Percentiles rank a stretch among this genome's conserved stretches.
These are phyloP conservation scores for Prorops nasuta DNA, from an alignment of 1,140 invertebrate species.

Conservation along the genomic window DNA sequence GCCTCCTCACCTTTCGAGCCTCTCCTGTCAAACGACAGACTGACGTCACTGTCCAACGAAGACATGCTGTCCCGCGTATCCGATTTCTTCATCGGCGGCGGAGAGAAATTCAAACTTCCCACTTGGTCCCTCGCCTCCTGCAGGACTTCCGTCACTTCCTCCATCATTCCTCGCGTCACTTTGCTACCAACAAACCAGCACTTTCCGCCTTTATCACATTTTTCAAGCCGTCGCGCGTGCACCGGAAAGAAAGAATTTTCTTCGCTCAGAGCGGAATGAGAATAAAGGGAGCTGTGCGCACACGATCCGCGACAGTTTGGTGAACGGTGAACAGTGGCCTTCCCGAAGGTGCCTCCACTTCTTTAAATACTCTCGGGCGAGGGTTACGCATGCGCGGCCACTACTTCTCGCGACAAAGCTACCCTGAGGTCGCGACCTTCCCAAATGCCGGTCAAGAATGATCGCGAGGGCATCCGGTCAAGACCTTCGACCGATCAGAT, in stretches of 20 bases:
- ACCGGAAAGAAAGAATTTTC: too few species aligned
- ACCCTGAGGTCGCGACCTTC: constrained; percentile 48
- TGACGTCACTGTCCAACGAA: constrained; percentile 65
- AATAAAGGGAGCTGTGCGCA: too few species aligned
- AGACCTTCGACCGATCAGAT: too few species aligned
- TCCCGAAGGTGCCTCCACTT: constrained; percentile 38
- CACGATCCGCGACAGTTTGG: constrained; percentile 39
- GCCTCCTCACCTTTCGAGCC: constrained; percentile 58
- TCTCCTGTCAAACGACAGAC: constrained; percentile 58
- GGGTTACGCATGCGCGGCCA: constrained; percentile 33
- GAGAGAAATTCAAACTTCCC: constrained; percentile 39
- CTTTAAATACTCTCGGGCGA: constrained; percentile 50
- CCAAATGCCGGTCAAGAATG: constrained; percentile 48
- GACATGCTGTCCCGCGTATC: constrained; percentile 65
- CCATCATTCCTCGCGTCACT: constrained; percentile 22
- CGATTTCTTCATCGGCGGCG: constrained; percentile 58
- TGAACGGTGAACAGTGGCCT: constrained; percentile 43
- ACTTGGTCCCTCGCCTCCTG: constrained; percentile 44
- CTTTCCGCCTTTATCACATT: too few species aligned
- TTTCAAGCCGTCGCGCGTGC: too few species aligned
- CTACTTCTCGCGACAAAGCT: constrained; percentile 15
- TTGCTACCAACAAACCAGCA: too few species aligned
- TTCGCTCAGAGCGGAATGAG: too few species aligned
- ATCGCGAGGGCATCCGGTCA: constrained; percentile 11
- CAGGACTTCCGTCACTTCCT: constrained; percentile 38